Base-by-base conservation (phyloP, 2,888 invertebrate genomes). In the Metopia argyrocephala region DNA sequence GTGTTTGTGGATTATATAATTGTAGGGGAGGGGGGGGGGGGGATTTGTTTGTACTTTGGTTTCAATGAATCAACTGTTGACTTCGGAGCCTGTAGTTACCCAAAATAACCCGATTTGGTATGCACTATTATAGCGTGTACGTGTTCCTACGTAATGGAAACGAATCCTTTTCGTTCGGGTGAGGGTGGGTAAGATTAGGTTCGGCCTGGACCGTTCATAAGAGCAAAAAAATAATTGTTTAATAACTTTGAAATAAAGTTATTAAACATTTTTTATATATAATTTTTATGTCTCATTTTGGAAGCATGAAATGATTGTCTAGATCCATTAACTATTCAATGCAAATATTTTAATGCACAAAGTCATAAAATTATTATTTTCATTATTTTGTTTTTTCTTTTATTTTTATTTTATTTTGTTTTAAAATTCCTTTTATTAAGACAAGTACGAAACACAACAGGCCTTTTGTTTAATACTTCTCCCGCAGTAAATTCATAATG, bases 391-490 rank as follows among this genome's bases (percentile, higher is more conserved):
- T 23, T 45, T 38, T 9, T 46, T 12, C 27, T 15, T 12, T 20
- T 31, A n/a, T 56, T 52, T 66, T 59, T 18, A 50, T n/a, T n/a
- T n/a, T n/a, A 25, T 9, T 12, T 62, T 6, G 48, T 64, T 76
- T 52, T 38, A 9, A 38, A 38, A 38, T 38, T 38, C 38, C 38
- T 38, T 76, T 68, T 78, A 73, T 78, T 54, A 78, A 68, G 78
- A 73, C 54, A 78, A 78, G 74, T 78, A 75, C 45, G n/a, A 71
- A 76, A 79, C 65, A 65, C 76, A 69, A 69, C 80, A 76, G 66
- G 52, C 74, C 62, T 66, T 73, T 79, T 76, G 76, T 78, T 79
- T 79, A 78, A 68, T 70, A 69, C 70, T 70, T 62, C 66, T 18
- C 70, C 70, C 50, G 64, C 79, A 69, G 62, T 64, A 69, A 76